Conservation (phyloP, 2,888 invertebrate genomes). For the Agelastica alni region DNA sequence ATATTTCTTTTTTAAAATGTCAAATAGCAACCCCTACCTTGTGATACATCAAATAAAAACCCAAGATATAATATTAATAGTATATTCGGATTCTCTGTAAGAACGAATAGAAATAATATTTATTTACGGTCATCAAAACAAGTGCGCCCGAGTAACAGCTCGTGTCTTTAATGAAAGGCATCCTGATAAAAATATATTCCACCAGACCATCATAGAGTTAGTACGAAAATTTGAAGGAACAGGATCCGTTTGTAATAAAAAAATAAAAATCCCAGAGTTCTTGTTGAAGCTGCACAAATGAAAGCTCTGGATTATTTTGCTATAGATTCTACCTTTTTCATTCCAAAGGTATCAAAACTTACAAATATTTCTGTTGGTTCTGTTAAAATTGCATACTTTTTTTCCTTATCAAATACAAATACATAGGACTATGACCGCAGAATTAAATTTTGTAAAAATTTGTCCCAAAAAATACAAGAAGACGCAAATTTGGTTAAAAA, state of each 20-base stretch:
- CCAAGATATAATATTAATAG: no score
- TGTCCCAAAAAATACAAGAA: no score
- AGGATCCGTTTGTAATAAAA: no score
- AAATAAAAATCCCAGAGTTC: not conserved
- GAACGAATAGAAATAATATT: no score
- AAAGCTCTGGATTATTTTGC: not conserved
- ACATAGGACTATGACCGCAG: not conserved
- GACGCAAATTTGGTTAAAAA: not conserved
- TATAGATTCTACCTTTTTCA: not conserved
- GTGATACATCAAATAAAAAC: no score
- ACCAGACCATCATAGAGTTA: not conserved
- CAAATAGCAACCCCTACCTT: no score
- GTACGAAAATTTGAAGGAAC: no score
- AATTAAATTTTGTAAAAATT: slow-evolving; percentile 3
- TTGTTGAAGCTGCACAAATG: not conserved
- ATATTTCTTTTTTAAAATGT: no score
- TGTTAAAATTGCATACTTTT: not conserved
- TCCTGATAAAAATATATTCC: not conserved
- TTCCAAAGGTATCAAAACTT: not conserved
- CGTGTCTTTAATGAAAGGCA: not conserved
- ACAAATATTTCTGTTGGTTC: not conserved
- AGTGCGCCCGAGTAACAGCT: no score
- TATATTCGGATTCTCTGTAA: no score
- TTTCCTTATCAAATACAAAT: not conserved
- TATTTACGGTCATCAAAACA: no score